Evolutionary conservation across 2,113 vertebrate species (phyloP), one percentile per base, ranked within the genome.

Genomic region (Macroglossus sobrinus): DNA sequence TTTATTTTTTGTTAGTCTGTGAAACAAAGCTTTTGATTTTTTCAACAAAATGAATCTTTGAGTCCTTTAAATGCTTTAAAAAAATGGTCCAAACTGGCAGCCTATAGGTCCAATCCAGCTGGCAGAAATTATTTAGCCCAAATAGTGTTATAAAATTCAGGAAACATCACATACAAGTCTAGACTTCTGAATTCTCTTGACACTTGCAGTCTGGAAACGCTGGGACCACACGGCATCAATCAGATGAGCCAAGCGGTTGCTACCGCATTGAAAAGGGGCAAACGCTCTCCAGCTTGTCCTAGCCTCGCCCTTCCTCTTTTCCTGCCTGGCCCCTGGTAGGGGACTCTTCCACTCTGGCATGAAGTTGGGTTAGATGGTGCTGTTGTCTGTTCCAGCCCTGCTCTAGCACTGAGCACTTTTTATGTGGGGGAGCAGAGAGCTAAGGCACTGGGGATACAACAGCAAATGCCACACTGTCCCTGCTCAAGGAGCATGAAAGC

Each of bases 41-140:
- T 91, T 87, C 21, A 93, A 66, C 19, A 78, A 91, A 95, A 82
- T 63, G 68, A 72, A 94, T 43, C 33, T 95, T 93, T 80, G 89
- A 12, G 12, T 50, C 12, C 50, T 86, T 76, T 87, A 92, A 86
- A 95, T 78, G 38, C 45, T 96, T 96, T 81, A 66, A 40, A 74
- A 86, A 84, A 84, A 12, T 45, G 22, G 28, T 72, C 50, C 76
- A 74, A 40, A 84, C n/a, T 89, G 45, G 11, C 28, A 66, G 33
- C 53, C 35, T 59, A 18, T 82, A 69, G 10, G n/a, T 57, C 26
- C 10, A 84, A 35, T 71, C 19, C 19, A 53, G 30, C 47, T 74
- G 71, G 59, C 21, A 87, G 64, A 40, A 78, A 89, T 81, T 50
- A 72, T 59, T 71, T 80, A 81, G 78, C 75, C 84, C 71, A 66